A percentile compares a stretch with the other conserved stretches of the same genome.
Conservation (phyloP, 2,888 invertebrate genomes). For the Malacosoma neustria region DNA sequence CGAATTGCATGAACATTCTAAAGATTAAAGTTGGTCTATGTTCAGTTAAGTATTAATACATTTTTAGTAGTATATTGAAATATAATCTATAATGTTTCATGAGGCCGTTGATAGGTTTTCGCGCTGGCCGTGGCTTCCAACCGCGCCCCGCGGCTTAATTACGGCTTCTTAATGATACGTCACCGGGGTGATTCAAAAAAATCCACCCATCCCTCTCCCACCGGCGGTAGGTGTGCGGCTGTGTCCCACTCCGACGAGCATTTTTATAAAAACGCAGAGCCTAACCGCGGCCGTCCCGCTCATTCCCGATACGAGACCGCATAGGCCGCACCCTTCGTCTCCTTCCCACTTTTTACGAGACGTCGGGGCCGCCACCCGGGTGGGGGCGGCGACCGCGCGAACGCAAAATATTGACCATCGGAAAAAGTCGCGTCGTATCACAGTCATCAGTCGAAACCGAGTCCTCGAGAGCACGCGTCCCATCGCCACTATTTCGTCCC, state of each 20-base stretch:
- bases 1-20: no score
- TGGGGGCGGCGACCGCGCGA: constrained; percentile 72
- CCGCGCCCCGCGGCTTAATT: constrained; percentile 74
- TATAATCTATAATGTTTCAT: constrained; percentile 73
- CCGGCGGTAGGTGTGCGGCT: constrained; percentile 27
- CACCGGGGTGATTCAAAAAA: constrained; percentile 71
- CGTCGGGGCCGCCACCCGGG: constrained; percentile 69
- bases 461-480: constrained; percentile 65
- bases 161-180: constrained; percentile 69
- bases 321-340: constrained; percentile 69
- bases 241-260: constrained; percentile 58
- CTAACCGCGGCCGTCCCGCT: constrained; percentile 68
- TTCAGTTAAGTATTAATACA: no score
- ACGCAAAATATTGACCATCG: constrained; percentile 77
- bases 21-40: no score
- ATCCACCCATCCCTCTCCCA: constrained; percentile 63
- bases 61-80: no score
- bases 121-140: constrained; percentile 69
- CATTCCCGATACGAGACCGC: constrained; percentile 58
- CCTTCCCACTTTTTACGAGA: constrained; percentile 76
- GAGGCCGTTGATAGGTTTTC: constrained; percentile 74
- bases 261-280: constrained; percentile 75
- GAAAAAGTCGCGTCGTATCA: constrained; percentile 76
- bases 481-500: constrained; percentile 59
- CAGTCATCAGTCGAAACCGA: constrained; percentile 75